phyloP scores from a whole-genome alignment of 2,113 vertebrate genomes.

The Fregata magnificens region DNA sequence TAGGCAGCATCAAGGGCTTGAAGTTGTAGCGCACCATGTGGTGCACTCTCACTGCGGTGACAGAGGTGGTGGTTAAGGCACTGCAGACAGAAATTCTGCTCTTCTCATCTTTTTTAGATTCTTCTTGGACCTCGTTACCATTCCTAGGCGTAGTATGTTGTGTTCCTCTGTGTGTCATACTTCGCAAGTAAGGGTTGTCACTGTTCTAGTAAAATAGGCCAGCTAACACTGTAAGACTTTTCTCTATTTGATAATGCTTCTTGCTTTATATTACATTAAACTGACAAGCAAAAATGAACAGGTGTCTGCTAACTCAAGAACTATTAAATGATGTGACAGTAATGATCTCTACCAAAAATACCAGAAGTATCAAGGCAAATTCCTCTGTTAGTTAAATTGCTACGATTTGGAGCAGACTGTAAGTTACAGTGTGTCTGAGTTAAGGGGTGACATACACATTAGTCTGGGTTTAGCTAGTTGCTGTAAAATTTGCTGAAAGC shows the following conservation, averaged over 20 bases:
- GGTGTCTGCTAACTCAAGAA: neutral
- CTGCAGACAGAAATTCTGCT: neutral
- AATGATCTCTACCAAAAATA: neutral
- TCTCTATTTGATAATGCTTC: neutral
- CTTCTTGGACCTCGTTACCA: neutral
- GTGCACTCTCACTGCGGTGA: neutral
- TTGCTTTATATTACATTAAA: neutral
- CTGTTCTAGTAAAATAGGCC: neutral
- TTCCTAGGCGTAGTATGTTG: neutral
- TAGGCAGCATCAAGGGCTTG: neutral
- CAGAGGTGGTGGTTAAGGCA: neutral
- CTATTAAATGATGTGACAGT: neutral
- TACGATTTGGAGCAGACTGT: neutral
- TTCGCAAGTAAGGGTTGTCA: neutral
- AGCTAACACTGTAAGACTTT: neutral
- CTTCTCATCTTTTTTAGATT: neutral
- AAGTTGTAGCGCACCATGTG: rapidly evolving
- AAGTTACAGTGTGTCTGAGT: neutral
- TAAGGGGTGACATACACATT: neutral
- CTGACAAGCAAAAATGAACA: neutral
- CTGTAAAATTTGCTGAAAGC: neutral
- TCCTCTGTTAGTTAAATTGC: neutral
- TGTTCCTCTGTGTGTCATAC: neutral
- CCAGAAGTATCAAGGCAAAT: neutral
- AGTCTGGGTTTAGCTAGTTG: neutral